phyloP scores from a whole-genome alignment of 2,797 vertebrate species.

The Euphonia xanthogaster region DNA sequence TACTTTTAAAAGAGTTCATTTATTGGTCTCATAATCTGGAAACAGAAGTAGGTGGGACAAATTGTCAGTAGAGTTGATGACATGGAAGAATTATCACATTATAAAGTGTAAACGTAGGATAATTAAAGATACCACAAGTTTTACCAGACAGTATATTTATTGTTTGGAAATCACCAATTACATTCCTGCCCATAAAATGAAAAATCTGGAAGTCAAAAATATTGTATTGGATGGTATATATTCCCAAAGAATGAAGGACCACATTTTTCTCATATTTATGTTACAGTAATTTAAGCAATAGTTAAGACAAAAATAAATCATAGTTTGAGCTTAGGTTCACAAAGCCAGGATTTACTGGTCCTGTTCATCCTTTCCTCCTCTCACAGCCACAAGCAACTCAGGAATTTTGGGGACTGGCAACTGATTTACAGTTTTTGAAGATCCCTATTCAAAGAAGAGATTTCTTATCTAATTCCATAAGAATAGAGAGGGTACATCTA shows the following conservation, averaged over 20 bases:
- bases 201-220: neutral
- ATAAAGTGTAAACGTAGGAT: neutral
- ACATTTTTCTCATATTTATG: neutral
- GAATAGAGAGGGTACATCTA: neutral
- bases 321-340: neutral
- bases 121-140: neutral
- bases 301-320: neutral
- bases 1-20: neutral
- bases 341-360: neutral
- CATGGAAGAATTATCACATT: neutral
- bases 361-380: neutral
- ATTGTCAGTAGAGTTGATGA: neutral
- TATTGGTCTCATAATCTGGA: neutral
- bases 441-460: neutral
- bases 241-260: neutral
- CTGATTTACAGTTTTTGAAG: neutral
- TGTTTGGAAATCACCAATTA: neutral
- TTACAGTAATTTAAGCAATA: neutral
- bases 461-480: neutral
- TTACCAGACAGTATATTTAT: neutral
- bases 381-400: neutral
- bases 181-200: neutral
- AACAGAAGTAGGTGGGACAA: neutral
- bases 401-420: neutral
- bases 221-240: neutral